Evolutionary conservation across 2,113 vertebrate genomes (phyloP).

Genomic region (Lonchura striata): DNA sequence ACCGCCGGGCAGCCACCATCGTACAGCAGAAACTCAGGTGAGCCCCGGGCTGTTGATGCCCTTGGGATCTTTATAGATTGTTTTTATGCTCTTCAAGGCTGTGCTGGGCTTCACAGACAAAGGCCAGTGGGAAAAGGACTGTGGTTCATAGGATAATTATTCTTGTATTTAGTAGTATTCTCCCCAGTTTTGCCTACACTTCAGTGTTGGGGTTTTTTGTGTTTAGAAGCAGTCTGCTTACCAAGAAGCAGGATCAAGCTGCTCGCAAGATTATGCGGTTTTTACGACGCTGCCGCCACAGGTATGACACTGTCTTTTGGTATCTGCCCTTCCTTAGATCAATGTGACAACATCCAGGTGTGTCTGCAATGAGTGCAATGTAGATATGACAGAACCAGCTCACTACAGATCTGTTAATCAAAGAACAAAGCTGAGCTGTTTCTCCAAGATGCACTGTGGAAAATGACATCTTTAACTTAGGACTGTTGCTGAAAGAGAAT

Average conservation of each 20-base stretch:
- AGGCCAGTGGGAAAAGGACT: neutral
- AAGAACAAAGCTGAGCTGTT: neutral
- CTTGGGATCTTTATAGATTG: accelerated
- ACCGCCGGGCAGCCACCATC: conserved; percentile 82
- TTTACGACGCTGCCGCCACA: conserved; percentile 97
- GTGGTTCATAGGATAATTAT: neutral
- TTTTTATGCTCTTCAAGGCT: neutral
- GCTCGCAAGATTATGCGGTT: conserved; percentile 99
- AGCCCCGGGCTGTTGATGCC: accelerated
- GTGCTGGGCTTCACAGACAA: neutral
- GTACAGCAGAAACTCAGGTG: conserved; percentile 86
- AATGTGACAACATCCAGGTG: neutral
- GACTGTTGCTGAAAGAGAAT: neutral
- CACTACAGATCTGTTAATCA: neutral
- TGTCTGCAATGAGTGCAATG: neutral
- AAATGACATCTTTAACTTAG: neutral
- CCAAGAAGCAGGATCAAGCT: conserved; percentile 99
- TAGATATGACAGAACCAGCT: neutral
- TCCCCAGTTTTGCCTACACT: neutral
- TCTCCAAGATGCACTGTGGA: neutral
- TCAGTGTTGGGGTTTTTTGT: neutral
- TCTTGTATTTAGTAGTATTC: neutral
- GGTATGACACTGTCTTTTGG: conserved; percentile 68
- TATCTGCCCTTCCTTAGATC: neutral
- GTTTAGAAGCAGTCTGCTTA: conserved; percentile 93